Evolutionary conservation across 2,888 invertebrate species (phyloP), one percentile per base, ranked within the genome.

Genomic region (Sericinus montela): DNA sequence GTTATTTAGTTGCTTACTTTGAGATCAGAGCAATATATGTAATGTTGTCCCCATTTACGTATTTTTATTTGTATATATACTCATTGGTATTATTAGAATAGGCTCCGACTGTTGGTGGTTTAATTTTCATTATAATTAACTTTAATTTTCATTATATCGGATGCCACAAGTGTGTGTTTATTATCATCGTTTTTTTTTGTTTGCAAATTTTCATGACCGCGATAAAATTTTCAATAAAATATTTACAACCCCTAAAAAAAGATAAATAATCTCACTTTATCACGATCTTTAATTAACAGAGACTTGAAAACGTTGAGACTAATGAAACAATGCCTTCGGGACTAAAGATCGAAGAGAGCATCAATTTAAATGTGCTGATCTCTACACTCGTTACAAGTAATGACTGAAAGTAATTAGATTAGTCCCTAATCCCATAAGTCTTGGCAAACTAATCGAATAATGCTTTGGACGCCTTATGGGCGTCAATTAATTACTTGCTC

Each of bases 321-420:
- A 47, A 47, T 47, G 47, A 53, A 39, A 59, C 61, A 64, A 61
- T 62, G 65, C 63, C 57, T 55, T 36, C 57, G 66, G 62, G 61
- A 46, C 42, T 39, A 16, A 29, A 57, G 63, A 76, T 75, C 74
- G 69, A 78, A 73, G 61, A 19, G 2, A 44, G 65, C 54, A 54
- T 58, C 72, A 70, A 72, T 74, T 74, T 67, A 69, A 72, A 72
- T 68, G 71, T 65, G 74, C 75, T 72, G 73, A 79, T 78, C 75
- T 72, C 70, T 68, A 62, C 67, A 63, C 71, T 67, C 72, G 72
- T 73, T 60, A 69, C 62, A 54, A 51, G 72, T 83, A 80, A 83
- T 78, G 78, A 79, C 73, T 66, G 56, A 61, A 57, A 66, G 69
- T 78, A 80, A 83, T 82, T 81, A 78, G 73, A 71, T 76, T 73